Base-by-base conservation (phyloP, 2,113 vertebrate genomes). In the Aegotheles bennettii region DNA sequence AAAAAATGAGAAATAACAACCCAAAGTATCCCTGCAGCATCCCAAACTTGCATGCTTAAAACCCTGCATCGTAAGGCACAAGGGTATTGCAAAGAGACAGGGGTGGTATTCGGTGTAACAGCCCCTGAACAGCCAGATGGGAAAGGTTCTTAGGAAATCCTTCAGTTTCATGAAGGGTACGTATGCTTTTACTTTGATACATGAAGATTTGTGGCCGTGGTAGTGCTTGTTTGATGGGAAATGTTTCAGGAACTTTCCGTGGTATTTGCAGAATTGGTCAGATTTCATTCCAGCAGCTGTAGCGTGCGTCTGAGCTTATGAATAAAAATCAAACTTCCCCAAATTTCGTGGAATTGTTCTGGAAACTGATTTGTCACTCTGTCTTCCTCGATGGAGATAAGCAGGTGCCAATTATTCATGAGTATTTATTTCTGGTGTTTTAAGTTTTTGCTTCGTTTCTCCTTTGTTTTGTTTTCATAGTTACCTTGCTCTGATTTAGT, bases 1-100 rank as follows among this genome's bases (percentile, higher is more conserved):
- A 59, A 71, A n/a, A 91, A 91, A 73, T 16, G 50, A 59, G 54
- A 57, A 70, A 81, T 77, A 93, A 61, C 64, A 92, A 35, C 82
- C 85, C 92, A 79, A 96, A 91, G 71, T 84, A 20, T 57, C 89
- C 85, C 95, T 97, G 94, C 95, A 95, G 96, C 92, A 94, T 97
- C 92, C 79, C 83, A 96, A 95, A 97, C 79, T 94, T 96, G 76
- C 33, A 7, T 43, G 51, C 59, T 93, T 69, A 45, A 95, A 96
- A 70, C 40, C 11, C 80, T 94, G 78, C 90, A 84, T 93, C 25
- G 13, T 87, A 94, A 91, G 81, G 60, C 76, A 38, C 13, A n/a
- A 84, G 68, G 71, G 15, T 89, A 51, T 57, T 89, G 94, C 33
- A 31, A 93, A 93, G 92, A 92, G 85, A 90, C 18, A 33, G 95